These are phyloP conservation scores for Tragelaphus buxtoni DNA, from an alignment of 2,113 vertebrate genomes.

Conservation along the genomic window DNA sequence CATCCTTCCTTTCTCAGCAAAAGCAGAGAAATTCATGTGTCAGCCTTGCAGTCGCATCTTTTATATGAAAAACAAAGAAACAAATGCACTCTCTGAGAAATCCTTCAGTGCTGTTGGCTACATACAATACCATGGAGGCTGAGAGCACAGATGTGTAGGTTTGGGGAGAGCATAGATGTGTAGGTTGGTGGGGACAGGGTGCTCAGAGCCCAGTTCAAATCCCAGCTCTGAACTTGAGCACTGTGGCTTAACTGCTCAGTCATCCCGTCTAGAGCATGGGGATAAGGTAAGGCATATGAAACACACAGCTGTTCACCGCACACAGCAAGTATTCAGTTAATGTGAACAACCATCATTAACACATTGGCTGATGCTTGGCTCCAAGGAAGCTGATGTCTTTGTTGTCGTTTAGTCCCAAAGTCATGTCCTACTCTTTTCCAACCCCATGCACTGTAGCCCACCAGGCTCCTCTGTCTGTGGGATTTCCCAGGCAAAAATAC, in stretches of 20 bases:
- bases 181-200: neutral
- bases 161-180: neutral
- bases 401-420: neutral
- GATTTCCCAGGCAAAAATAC: neutral
- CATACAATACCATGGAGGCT: rapidly evolving
- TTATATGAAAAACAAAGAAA: neutral
- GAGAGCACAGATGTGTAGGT: neutral
- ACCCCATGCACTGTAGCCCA: neutral
- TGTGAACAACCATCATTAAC: neutral
- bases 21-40: neutral
- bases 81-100: neutral
- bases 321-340: neutral
- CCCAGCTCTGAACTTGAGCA: neutral
- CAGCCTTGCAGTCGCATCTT: neutral
- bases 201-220: neutral
- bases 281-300: neutral
- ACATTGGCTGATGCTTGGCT: neutral
- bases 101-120: neutral
- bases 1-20: neutral
- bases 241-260: neutral
- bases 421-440: neutral
- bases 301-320: neutral
- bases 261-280: neutral
- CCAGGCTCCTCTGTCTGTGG: neutral
- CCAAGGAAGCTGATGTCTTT: neutral